Evolutionary conservation across 2,113 vertebrate species (phyloP).

Genomic region (Perca schrenkii): DNA sequence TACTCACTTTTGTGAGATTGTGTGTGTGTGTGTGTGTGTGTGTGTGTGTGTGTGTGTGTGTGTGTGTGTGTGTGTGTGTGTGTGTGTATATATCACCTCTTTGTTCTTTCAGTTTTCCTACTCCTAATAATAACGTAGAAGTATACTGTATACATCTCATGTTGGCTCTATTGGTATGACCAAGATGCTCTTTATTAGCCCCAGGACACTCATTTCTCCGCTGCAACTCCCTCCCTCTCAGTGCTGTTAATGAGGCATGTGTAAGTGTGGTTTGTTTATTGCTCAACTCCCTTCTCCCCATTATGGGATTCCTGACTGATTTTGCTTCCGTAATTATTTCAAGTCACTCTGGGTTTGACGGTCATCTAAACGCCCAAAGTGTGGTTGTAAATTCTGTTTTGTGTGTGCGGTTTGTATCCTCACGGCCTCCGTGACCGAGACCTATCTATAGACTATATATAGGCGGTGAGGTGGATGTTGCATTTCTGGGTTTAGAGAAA

Average conservation of each 20-base stretch:
- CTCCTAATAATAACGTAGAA: background rate
- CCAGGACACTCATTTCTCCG: slow-evolving; percentile 27
- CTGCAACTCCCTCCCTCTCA: slow-evolving; percentile 12
- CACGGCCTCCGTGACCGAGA: rapidly evolving
- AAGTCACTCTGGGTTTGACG: slow-evolving; percentile 38
- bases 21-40: no score
- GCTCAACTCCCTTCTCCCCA: slow-evolving; percentile 20
- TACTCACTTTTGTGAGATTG: no score
- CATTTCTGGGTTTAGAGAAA: background rate
- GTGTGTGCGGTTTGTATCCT: background rate
- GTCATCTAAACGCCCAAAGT: slow-evolving; percentile 44
- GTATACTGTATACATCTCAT: background rate
- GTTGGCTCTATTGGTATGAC: slow-evolving; percentile 26
- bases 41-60: no score
- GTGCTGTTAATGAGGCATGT: slow-evolving; percentile 44
- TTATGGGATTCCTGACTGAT: slow-evolving; percentile 53
- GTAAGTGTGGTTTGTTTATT: slow-evolving; percentile 40
- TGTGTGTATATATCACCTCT: background rate
- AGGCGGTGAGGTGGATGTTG: background rate
- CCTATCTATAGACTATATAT: background rate
- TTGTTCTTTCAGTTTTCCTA: background rate
- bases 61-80: no score
- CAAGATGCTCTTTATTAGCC: slow-evolving; percentile 19
- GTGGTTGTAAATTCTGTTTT: slow-evolving; percentile 18
- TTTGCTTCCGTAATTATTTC: slow-evolving; percentile 39